A percentile compares a stretch with the other conserved stretches of the same genome.
Evolutionary conservation across 1,140 invertebrate genomes (phyloP).

Genomic region (Zaprionus davidi): DNA sequence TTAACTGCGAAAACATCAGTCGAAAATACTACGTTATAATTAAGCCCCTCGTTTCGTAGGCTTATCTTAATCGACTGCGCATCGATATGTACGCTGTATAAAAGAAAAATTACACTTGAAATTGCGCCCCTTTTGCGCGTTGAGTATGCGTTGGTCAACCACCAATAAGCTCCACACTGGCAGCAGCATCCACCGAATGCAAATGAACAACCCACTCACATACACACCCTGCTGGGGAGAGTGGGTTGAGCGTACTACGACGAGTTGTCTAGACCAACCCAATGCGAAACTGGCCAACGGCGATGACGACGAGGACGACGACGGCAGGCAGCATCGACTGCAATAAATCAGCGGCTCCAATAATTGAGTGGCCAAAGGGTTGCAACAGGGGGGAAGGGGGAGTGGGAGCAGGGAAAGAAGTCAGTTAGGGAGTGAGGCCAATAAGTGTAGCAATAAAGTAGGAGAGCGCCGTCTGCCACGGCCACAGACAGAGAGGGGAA

Average conservation of each 20-base stretch:
- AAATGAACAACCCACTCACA: constrained; percentile 65
- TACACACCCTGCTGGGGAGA: background rate
- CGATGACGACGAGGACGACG: background rate
- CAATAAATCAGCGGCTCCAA: constrained; percentile 78
- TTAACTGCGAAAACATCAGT: background rate
- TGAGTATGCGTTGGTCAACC: constrained; percentile 64
- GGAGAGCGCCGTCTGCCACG: constrained; percentile 55
- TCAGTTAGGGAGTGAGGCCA: constrained; percentile 15
- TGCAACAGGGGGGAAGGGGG: background rate
- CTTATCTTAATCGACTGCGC: constrained; percentile 26
- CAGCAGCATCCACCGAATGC: constrained; percentile 51
- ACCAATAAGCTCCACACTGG: constrained; percentile 54
- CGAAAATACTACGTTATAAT: constrained; percentile 5
- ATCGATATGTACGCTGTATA: constrained; percentile 53
- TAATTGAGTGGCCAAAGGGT: constrained; percentile 74
- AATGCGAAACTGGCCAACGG: constrained; percentile 45
- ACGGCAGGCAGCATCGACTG: constrained; percentile 36
- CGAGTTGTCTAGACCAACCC: constrained; percentile 49
- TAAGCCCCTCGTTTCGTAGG: background rate
- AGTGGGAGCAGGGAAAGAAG: background rate
- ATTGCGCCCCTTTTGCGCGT: constrained; percentile 37
- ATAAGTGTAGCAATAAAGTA: constrained; percentile 60
- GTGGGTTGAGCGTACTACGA: background rate
- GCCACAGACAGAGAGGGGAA: background rate
- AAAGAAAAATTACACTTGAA: constrained; percentile 69